Evolutionary conservation across 2,797 vertebrate genomes (phyloP).

Genomic region (Enteromius unitaeniatus): DNA sequence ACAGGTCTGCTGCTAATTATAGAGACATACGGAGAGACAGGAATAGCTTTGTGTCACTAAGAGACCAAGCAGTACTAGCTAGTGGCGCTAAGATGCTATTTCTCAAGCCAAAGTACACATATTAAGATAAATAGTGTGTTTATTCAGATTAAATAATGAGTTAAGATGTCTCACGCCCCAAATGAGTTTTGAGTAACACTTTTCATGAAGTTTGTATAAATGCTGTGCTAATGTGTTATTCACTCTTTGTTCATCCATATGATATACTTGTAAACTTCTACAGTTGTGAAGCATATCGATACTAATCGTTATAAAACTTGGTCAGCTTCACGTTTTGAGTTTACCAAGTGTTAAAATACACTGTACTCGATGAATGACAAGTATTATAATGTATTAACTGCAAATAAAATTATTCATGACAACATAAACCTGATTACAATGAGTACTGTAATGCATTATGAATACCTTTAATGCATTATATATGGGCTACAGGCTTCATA

Average conservation of each 20-base stretch:
- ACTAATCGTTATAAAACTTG: neutral
- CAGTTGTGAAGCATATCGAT: neutral
- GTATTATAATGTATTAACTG: neutral
- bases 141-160: neutral
- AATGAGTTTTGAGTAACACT: neutral
- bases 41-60: slow-evolving; percentile 73
- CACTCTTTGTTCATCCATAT: neutral
- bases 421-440: neutral
- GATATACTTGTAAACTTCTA: neutral
- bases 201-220: neutral
- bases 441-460: slow-evolving; percentile 6
- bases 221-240: neutral
- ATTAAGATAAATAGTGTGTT: neutral
- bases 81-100: slow-evolving; percentile 18
- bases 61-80: slow-evolving; percentile 60
- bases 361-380: neutral
- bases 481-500: slow-evolving; percentile 14
- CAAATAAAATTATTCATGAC: neutral
- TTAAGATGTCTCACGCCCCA: neutral
- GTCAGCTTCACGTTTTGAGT: neutral
- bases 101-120: neutral
- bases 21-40: slow-evolving; percentile 62
- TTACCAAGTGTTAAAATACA: neutral
- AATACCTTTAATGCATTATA: slow-evolving; percentile 23
- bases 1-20: slow-evolving; percentile 68